phyloP scores from a whole-genome alignment of 2,797 vertebrate genomes.

The Caiman crocodilus region DNA sequence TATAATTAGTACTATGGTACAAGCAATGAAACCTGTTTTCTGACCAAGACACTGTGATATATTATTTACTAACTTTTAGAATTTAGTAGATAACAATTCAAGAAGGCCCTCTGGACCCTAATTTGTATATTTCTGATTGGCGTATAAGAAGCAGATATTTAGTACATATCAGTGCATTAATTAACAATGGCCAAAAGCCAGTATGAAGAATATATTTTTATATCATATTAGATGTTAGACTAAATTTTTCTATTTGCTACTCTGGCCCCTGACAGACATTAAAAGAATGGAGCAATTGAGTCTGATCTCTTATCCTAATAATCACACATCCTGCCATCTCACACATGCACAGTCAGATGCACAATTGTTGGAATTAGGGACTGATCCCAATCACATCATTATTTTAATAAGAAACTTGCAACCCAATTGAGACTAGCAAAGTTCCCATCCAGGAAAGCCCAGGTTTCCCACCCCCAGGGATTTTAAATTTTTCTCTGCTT shows the following conservation, averaged over 20 bases:
- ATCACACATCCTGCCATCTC: no score
- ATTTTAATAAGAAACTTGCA: no score
- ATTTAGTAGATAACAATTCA: neutral
- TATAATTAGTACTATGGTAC: neutral
- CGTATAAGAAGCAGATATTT: neutral
- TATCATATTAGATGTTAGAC: neutral
- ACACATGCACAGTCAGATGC: no score
- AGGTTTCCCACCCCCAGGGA: no score
- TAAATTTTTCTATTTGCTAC: neutral
- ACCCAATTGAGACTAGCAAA: no score
- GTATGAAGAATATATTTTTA: neutral
- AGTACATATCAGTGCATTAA: constrained; percentile 20
- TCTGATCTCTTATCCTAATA: no score
- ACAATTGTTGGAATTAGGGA: no score
- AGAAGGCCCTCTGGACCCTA: neutral
- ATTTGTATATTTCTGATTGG: neutral
- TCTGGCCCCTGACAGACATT: no score
- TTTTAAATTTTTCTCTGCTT: no score
- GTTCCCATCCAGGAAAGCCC: no score
- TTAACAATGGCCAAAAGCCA: neutral
- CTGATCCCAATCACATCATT: no score
- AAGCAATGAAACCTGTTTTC: constrained; percentile 47
- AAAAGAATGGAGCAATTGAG: no score
- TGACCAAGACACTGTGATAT: constrained; percentile 29
- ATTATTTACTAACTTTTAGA: constrained; percentile 19